phyloP scores from a whole-genome alignment of 2,888 invertebrate species.

The Conus canariensis region DNA sequence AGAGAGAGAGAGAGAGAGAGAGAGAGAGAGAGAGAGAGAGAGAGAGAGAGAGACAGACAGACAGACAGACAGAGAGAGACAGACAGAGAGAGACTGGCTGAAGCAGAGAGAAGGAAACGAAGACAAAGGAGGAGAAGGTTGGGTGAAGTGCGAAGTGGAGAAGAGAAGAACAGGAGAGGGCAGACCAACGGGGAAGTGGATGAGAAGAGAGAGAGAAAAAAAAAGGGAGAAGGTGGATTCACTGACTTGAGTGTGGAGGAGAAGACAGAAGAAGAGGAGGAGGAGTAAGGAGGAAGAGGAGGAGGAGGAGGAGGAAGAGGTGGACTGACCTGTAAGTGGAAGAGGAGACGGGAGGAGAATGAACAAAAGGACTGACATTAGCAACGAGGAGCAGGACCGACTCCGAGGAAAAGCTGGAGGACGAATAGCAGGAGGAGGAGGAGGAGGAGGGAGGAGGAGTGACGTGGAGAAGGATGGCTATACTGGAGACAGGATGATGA shows the following conservation, averaged over 20 bases:
- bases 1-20: background rate
- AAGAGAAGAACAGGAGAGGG: background rate
- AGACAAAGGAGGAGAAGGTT: no score
- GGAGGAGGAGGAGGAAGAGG: background rate
- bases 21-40: background rate
- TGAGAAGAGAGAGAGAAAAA: background rate
- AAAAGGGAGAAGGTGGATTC: background rate
- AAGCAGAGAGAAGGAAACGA: no score
- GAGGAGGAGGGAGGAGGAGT: no score
- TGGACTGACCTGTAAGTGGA: no score
- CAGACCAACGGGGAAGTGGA: background rate
- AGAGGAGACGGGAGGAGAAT: no score
- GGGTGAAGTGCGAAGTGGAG: background rate
- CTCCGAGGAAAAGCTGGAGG: no score
- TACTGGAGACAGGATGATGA: no score
- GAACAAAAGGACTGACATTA: no score
- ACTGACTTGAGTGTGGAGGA: background rate
- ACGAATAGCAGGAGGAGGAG: no score
- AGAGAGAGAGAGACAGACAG: background rate
- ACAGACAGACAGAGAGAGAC: background rate
- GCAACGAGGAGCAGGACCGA: no score
- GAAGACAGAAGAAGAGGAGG: background rate
- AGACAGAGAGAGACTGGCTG: no score
- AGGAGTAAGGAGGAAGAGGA: background rate
- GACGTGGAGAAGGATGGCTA: no score